Evolutionary conservation across 2,888 invertebrate genomes (phyloP).

Genomic region (Tromatobia lineatoria): DNA sequence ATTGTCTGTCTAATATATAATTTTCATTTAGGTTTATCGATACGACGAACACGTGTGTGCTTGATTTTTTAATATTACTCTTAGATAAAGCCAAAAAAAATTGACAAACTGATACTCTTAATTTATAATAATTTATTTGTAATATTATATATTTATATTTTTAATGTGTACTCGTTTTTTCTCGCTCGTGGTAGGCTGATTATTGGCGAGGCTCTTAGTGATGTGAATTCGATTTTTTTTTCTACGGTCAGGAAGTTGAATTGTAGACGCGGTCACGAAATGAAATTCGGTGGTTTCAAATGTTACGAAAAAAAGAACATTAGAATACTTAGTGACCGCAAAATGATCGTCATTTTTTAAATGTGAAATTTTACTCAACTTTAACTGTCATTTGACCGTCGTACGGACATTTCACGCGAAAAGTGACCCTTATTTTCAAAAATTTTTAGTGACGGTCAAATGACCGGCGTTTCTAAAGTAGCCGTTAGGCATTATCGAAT

Average conservation of each 20-base stretch:
- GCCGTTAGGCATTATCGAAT: too few relatives aligned
- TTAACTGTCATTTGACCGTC: not conserved
- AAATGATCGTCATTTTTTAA: not conserved
- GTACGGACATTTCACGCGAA: not conserved
- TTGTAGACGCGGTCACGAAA: not conserved
- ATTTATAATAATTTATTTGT: constrained; percentile 29
- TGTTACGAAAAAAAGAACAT: not conserved
- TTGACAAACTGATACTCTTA: constrained; percentile 7
- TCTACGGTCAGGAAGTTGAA: not conserved
- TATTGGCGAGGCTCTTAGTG: not conserved
- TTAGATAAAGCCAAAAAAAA: constrained; percentile 26
- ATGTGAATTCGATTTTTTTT: not conserved
- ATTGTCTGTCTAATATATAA: not conserved
- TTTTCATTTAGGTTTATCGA: constrained; percentile 15
- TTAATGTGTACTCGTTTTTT: not conserved
- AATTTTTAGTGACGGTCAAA: not conserved
- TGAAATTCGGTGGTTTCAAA: not conserved
- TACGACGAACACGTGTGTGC: constrained; percentile 13
- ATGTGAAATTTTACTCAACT: too few relatives aligned
- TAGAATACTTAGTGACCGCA: not conserved
- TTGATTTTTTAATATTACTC: constrained; percentile 10
- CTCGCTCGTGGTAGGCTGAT: not conserved
- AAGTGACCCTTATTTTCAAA: not conserved
- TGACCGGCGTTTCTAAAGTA: not conserved
- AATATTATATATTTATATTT: constrained; percentile 18